Base-by-base conservation (phyloP, 92 coral and sea anemone genomes). In the Ricordea florida region DNA sequence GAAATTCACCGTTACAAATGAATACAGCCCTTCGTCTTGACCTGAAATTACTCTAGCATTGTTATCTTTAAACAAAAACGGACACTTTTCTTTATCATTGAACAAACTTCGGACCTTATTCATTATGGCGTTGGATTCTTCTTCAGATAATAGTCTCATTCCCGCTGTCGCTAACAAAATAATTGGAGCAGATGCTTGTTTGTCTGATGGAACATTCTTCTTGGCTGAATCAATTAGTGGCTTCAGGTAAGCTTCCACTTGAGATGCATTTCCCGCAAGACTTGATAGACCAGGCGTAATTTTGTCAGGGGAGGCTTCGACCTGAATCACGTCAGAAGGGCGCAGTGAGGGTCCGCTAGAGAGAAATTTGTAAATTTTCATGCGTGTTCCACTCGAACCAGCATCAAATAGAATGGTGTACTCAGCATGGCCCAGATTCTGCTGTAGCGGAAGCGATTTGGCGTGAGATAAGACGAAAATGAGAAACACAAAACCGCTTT, bases 1-100 rank as follows among this genome's bases (percentile, higher is more conserved):
- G 57, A 81, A 81, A 55, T 81, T 81, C 5, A 73, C 74, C 1
- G 87, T 81, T 5, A 81, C 69, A 81, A 81, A 81, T 48, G 38
- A 53, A 35, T 81, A 81, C 27, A 52, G 26, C 6, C 81, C 82
- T 42, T 81, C 87, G 25, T 61, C 75, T 35, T 41, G 24, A n/a
- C 87, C 87, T 17, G 26, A 18, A 20, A 81, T 81, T 2, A 81
- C 73, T 35, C 68, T 24, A 15, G 55, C 70, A 17, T 57, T 29
- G 22, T 46, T 30, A 3, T 35, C 29, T 10, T 62, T 24, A 61
- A 46, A 81, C 30, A 20, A 16, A 57, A 81, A 81, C 5, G 81
- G 80, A 17, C 69, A 62, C 24, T 60, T 61, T n/a, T 23, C 31
- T 26, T 72, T 58, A 25, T 81, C 51, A 6, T 48, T 22, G 11